A percentile compares a stretch with the other conserved stretches of the same genome.
Conservation (phyloP, 2,113 vertebrate species). For the Gallinago jamesoni region DNA sequence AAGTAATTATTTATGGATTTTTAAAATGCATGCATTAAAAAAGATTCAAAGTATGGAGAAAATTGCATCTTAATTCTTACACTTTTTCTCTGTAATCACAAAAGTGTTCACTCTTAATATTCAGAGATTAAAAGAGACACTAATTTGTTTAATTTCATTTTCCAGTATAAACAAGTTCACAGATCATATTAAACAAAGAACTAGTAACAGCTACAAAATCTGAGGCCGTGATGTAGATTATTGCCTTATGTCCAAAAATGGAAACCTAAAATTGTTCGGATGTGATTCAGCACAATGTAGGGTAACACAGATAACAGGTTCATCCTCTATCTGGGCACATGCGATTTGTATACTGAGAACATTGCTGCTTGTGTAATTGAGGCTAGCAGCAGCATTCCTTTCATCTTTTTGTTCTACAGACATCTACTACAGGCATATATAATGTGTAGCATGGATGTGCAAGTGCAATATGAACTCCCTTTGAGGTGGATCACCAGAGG, state of each 20-base stretch:
- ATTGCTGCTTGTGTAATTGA: background rate
- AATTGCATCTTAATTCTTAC: background rate
- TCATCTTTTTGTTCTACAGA: background rate
- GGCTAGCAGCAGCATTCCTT: background rate
- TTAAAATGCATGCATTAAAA: background rate
- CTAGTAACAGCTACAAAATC: background rate
- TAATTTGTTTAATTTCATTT: background rate
- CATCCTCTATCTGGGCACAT: background rate
- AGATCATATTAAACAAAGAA: background rate
- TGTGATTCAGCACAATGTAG: background rate
- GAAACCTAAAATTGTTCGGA: background rate
- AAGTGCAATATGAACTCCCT: background rate
- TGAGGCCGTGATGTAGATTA: background rate
- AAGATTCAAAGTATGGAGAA: background rate
- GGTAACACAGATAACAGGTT: background rate
- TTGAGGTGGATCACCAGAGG: background rate
- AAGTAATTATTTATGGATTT: background rate
- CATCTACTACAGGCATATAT: background rate
- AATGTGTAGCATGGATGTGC: background rate
- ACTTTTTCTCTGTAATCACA: background rate
- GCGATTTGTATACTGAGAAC: accelerated
- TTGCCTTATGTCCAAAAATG: background rate
- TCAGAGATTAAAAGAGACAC: background rate
- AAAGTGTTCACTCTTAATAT: background rate
- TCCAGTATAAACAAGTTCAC: background rate